Percentiles rank a stretch among this genome's conserved stretches.
These are phyloP conservation scores for Myiozetetes cayanensis DNA, from an alignment of 2,113 vertebrate genomes.

Conservation along the genomic window DNA sequence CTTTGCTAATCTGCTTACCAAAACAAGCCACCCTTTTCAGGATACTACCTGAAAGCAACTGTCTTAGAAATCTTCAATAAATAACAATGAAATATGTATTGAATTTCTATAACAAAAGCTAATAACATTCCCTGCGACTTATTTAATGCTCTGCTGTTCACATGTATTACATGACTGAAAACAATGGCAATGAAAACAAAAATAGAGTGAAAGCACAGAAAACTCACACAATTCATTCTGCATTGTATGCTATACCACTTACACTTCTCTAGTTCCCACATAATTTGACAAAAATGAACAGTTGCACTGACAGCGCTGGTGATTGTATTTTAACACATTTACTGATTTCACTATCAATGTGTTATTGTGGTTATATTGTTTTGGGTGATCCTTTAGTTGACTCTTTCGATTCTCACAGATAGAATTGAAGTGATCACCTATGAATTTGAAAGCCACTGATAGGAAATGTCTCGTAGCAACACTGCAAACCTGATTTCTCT, in stretches of 20 bases:
- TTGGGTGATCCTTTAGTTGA: neutral
- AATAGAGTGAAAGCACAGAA: neutral
- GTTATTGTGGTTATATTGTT: neutral
- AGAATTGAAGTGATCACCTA: neutral
- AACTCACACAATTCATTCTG: neutral
- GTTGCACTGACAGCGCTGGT: neutral
- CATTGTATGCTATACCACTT: neutral
- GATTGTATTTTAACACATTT: neutral
- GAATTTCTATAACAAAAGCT: neutral
- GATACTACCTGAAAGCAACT: neutral
- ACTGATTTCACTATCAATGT: neutral
- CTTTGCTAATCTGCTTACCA: neutral
- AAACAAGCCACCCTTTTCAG: constrained; percentile 11
- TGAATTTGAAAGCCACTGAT: neutral
- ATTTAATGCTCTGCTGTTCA: neutral
- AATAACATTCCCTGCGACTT: neutral
- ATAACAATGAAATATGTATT: neutral
- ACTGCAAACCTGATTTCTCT: neutral
- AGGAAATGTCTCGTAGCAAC: neutral
- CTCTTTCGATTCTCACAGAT: neutral
- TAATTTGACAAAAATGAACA: neutral
- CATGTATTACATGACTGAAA: neutral
- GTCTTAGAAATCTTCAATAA: neutral
- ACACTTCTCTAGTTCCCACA: neutral
- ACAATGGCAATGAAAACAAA: neutral